A percentile compares a stretch with the other conserved stretches of the same genome.
Conservation (phyloP, 1,140 invertebrate genomes). For the Epicauta chinensis region DNA sequence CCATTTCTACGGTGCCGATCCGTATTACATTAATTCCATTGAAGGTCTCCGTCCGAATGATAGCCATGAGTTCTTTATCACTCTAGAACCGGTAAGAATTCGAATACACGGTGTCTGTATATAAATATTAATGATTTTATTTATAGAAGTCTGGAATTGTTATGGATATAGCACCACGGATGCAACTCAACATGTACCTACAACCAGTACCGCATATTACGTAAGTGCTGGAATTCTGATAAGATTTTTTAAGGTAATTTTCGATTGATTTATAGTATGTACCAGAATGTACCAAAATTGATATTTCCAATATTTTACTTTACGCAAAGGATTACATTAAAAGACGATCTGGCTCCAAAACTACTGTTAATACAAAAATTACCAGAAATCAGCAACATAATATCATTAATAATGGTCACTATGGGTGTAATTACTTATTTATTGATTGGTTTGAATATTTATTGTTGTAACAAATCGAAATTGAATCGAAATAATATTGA, state of each 20-base stretch:
- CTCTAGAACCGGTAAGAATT: slow-evolving; percentile 59
- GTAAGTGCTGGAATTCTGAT: too few relatives aligned
- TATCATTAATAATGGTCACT: slow-evolving; percentile 14
- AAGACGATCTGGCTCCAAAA: slow-evolving; percentile 27
- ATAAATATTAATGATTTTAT: too few relatives aligned
- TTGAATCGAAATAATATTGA: too few relatives aligned
- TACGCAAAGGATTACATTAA: slow-evolving; percentile 29
- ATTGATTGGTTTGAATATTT: slow-evolving; percentile 15
- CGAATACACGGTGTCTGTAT: too few relatives aligned
- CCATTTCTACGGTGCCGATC: slow-evolving; percentile 70
- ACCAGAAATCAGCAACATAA: slow-evolving; percentile 26
- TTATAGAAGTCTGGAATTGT: slow-evolving; percentile 37
- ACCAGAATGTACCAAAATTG: slow-evolving; percentile 32
- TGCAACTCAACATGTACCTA: slow-evolving; percentile 71
- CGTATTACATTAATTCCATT: slow-evolving; percentile 48
- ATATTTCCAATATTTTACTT: slow-evolving; percentile 38
- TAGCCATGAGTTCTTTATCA: slow-evolving; percentile 61
- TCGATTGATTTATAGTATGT: slow-evolving; percentile 28
- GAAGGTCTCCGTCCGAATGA: slow-evolving; percentile 44
- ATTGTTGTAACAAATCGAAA: slow-evolving; percentile 1
- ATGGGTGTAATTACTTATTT: slow-evolving; percentile 17
- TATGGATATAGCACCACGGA: slow-evolving; percentile 47
- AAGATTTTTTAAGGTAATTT: too few relatives aligned
- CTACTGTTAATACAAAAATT: slow-evolving; percentile 33
- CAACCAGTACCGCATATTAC: slow-evolving; percentile 53